Conservation (phyloP, 2,113 vertebrate genomes). For the Aptenodytes patagonicus region DNA sequence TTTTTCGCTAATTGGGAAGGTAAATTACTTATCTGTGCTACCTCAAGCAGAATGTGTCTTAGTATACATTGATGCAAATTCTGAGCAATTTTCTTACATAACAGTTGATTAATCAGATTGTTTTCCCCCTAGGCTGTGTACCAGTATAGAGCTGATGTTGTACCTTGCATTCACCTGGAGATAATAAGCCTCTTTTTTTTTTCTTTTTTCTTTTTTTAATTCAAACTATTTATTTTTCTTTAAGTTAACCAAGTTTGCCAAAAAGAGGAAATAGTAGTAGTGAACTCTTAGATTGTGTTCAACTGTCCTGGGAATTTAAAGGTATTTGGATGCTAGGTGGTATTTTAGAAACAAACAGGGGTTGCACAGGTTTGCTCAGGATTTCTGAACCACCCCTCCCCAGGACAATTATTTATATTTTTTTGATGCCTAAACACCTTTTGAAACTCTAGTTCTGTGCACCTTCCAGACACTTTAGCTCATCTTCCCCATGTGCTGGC, state of each 20-base stretch:
- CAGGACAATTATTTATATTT: not conserved
- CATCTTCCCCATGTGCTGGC: not conserved
- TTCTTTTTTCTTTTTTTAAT: not conserved
- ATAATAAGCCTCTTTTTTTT: not conserved
- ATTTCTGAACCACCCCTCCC: not conserved
- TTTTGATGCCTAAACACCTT: not conserved
- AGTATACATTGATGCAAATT: not conserved
- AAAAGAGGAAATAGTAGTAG: not conserved
- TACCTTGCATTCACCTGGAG: not conserved
- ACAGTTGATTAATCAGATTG: not conserved
- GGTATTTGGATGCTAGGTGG: not conserved
- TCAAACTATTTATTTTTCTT: not conserved
- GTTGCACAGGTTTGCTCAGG: not conserved
- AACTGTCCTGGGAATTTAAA: not conserved
- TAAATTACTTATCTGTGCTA: not conserved
- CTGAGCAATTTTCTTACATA: not conserved
- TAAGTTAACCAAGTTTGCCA: not conserved
- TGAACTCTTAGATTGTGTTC: not conserved
- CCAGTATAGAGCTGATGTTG: not conserved
- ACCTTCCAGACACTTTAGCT: not conserved
- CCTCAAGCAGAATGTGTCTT: not conserved
- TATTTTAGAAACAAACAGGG: not conserved
- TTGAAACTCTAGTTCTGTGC: not conserved
- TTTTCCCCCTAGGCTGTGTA: not conserved
- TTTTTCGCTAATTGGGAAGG: not conserved